phyloP scores from a whole-genome alignment of 2,113 vertebrate species.

The Pterocles burchelli region DNA sequence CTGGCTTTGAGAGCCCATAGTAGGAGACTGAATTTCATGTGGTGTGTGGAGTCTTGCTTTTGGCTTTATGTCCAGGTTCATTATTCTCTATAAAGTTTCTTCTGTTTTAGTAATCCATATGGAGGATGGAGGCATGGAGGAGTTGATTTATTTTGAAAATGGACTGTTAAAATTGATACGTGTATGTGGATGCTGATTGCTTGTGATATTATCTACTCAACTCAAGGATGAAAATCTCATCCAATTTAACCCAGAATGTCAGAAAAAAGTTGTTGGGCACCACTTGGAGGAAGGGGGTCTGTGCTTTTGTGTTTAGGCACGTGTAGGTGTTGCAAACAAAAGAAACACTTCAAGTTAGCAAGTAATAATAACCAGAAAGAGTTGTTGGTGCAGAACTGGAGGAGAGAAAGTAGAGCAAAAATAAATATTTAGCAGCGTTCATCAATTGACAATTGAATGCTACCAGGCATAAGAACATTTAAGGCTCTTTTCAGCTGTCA shows the following conservation, averaged over 20 bases:
- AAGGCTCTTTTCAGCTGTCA: constrained; percentile 56
- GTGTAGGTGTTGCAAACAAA: neutral
- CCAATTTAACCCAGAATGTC: neutral
- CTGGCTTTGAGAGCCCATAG: neutral
- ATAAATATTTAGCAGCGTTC: neutral
- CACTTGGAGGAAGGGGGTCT: neutral
- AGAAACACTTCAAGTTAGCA: neutral
- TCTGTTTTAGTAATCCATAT: neutral
- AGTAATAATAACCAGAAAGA: neutral
- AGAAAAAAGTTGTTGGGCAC: neutral
- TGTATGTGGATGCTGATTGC: neutral
- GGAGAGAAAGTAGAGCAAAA: constrained; percentile 36
- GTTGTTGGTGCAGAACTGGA: neutral
- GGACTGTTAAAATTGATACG: neutral
- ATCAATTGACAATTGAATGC: neutral
- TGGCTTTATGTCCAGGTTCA: neutral
- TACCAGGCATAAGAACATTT: constrained; percentile 53
- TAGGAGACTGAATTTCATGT: neutral
- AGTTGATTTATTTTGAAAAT: constrained; percentile 5
- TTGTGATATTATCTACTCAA: neutral
- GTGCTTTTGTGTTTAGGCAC: neutral
- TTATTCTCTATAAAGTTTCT: neutral
- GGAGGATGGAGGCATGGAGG: neutral
- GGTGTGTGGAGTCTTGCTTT: neutral
- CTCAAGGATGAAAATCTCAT: neutral